Conservation (phyloP, 2,797 vertebrate species). For the Tenualosa thibaudeaui region DNA sequence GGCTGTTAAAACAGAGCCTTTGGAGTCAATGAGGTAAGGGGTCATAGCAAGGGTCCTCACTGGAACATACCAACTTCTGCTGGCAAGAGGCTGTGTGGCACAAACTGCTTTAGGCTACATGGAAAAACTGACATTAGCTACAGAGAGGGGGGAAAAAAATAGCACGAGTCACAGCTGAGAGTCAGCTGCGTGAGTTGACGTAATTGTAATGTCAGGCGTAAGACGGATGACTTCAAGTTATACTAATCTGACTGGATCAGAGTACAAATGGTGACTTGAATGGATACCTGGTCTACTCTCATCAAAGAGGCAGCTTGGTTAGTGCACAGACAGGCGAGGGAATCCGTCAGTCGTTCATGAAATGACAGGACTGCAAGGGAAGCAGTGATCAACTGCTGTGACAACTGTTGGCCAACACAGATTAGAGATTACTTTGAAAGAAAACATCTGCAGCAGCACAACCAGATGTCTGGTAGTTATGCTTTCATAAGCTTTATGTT, state of each 20-base stretch:
- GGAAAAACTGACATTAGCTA: too few species aligned
- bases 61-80: background rate
- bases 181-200: background rate
- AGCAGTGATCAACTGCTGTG: background rate
- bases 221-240: too few species aligned
- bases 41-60: background rate
- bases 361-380: background rate
- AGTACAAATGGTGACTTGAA: too few species aligned
- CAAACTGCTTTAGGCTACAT: too few species aligned
- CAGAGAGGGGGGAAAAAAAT: background rate
- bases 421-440: background rate
- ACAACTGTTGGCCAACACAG: background rate
- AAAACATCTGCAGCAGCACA: background rate
- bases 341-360: background rate
- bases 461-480: background rate
- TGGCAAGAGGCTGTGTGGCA: background rate
- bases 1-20: too few species aligned
- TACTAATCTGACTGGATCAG: too few species aligned
- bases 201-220: too few species aligned
- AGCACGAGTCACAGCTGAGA: background rate
- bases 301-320: too few species aligned
- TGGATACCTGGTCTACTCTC: too few species aligned
- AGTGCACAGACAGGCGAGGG: too few species aligned
- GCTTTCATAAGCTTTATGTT: background rate
- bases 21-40: background rate